Conservation (phyloP, 2,888 invertebrate genomes). For the Aelia acuminata region DNA sequence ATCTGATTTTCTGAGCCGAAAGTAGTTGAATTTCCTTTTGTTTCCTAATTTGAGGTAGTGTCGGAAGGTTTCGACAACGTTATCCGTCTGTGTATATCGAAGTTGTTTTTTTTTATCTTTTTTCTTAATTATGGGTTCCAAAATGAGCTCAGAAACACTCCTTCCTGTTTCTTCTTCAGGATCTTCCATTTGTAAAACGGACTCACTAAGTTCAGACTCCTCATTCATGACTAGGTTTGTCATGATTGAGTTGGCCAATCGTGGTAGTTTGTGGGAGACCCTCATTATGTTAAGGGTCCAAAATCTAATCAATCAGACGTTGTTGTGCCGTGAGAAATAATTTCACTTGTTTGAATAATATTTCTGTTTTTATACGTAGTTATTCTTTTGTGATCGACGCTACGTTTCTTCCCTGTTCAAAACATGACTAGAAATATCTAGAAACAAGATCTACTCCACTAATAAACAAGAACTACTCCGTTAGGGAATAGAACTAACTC, state of each 20-base stretch:
- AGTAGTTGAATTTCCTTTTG: not conserved
- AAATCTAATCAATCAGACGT: not conserved
- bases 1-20: not conserved
- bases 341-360: no score
- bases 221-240: not conserved
- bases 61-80: not conserved
- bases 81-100: not conserved
- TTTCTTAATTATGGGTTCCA: not conserved
- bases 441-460: not conserved
- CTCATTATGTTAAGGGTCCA: not conserved
- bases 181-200: not conserved
- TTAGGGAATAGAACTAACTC: not conserved
- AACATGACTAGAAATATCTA: not conserved
- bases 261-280: no score
- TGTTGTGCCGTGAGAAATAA: no score
- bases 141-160: not conserved
- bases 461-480: not conserved
- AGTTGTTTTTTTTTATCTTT: not conserved
- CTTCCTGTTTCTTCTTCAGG: not conserved
- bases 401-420: not conserved
- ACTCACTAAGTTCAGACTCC: not conserved
- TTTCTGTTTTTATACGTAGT: not conserved
- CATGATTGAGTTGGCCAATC: not conserved
- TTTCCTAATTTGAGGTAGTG: not conserved
- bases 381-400: not conserved